Evolutionary conservation across 2,888 invertebrate species (phyloP), one percentile per base, ranked within the genome.

Genomic region (Leptinotarsa tumamoca): DNA sequence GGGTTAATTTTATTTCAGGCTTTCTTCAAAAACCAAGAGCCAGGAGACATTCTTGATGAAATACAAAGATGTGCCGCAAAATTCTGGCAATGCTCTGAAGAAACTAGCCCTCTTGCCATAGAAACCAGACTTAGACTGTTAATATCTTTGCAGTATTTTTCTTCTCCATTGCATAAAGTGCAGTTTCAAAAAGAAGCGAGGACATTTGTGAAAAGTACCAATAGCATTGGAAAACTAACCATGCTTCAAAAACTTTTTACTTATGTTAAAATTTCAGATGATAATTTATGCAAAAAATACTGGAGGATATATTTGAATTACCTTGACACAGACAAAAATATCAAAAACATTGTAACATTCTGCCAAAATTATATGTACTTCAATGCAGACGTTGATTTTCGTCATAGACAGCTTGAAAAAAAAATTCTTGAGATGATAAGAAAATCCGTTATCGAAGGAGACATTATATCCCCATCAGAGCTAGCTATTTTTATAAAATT

Each of bases 321-420:
- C 61, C 75, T 91, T 56, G 81, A 87, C 13, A 74, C 79, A 3
- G 79, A 84, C 43, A 73, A 81, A 0, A 79, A 87, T 61, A 77
- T 83, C n/a, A 81, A 86, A 58, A 84, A 85, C 67, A 81, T 90
- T 58, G 75, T 89, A 13, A 87, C 85, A 50, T 85, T 90, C 54
- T 89, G 90, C 76, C 88, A 89, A 73, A 89, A 89, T 74, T 92
- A 92, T 80, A 89, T 91, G 87, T 87, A 89, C 82, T 91, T 91
- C 80, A 90, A 90, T 78, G 89, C 89, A 72, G 90, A 90, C 82
- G 82, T 91, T 3, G 89, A 90, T 13, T 91, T 90, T 82, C 86
- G 91, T 0, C 88, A 90, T 80, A 80, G 82, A n/a, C 83, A 84
- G 10, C 87, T 91, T 76, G 92, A 92, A 81, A 87, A 86, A 17